phyloP scores from a whole-genome alignment of 2,888 invertebrate species.

The Camponotus fellah region DNA sequence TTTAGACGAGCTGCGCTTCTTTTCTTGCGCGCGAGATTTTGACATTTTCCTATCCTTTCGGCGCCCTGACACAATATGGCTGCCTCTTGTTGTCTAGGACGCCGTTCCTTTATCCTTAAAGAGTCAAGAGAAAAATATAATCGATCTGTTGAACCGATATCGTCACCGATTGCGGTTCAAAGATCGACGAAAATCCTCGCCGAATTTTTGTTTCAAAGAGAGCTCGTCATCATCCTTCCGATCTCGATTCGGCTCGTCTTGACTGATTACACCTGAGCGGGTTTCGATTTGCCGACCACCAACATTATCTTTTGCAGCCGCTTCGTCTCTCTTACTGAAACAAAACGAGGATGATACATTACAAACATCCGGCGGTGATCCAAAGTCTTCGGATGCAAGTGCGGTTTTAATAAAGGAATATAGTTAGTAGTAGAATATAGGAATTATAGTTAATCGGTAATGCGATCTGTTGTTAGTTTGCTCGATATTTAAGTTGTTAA shows the following conservation, averaged over 20 bases:
- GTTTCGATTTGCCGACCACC: conserved; percentile 91
- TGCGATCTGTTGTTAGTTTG: conserved; percentile 10
- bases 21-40: background rate
- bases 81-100: conserved; percentile 75
- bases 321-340: conserved; percentile 89
- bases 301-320: conserved; percentile 91
- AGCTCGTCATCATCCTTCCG: conserved; percentile 40
- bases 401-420: conserved; percentile 21
- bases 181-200: background rate
- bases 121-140: conserved; percentile 32
- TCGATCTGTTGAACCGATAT: background rate
- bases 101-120: conserved; percentile 44
- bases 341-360: conserved; percentile 3
- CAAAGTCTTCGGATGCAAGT: conserved; percentile 1
- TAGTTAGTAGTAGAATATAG: too few species aligned
- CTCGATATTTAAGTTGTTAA: conserved; percentile 20
- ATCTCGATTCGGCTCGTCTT: conserved; percentile 40
- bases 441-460: background rate
- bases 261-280: conserved; percentile 89
- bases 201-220: conserved; percentile 4
- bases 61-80: conserved; percentile 78
- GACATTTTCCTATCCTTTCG: conserved; percentile 9
- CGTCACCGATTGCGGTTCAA: background rate
- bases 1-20: conserved; percentile 20
- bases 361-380: background rate